These are phyloP conservation scores for Heliconius congener DNA, from an alignment of 1,140 invertebrate genomes.

Conservation along the genomic window DNA sequence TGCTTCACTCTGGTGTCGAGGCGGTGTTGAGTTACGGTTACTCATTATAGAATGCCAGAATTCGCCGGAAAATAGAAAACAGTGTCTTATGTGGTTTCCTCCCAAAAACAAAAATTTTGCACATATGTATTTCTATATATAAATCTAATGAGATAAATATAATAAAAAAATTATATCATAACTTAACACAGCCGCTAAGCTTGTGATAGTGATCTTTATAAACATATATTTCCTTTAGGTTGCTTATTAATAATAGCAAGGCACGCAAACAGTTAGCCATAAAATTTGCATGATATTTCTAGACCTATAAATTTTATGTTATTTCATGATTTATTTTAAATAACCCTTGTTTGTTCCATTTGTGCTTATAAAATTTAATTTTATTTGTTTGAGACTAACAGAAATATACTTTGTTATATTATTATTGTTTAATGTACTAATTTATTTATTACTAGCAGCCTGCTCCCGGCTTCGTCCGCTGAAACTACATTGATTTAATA, in stretches of 20 bases:
- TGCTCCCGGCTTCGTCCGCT: too few species aligned
- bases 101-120: too few species aligned
- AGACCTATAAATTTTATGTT: conserved; percentile 49
- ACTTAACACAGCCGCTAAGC: conserved; percentile 28
- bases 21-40: too few species aligned
- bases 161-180: not conserved
- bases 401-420: not conserved
- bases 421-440: too few species aligned
- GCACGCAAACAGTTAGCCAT: conserved; percentile 54
- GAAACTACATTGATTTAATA: too few species aligned
- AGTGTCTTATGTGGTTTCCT: too few species aligned
- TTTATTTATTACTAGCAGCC: too few species aligned
- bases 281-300: conserved; percentile 51
- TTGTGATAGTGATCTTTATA: conserved; percentile 37
- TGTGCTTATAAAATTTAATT: conserved; percentile 1
- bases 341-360: conserved; percentile 28
- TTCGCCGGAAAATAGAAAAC: too few species aligned
- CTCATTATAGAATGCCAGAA: too few species aligned
- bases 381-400: not conserved
- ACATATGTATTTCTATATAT: too few species aligned
- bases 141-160: not conserved
- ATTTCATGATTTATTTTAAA: conserved; percentile 48
- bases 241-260: conserved; percentile 50
- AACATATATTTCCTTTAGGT: conserved; percentile 42
- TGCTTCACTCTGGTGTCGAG: too few species aligned